Percentiles rank a stretch among this genome's conserved stretches.
phyloP scores from a whole-genome alignment of 2,888 invertebrate genomes.

The Parascotia fuliginaria region DNA sequence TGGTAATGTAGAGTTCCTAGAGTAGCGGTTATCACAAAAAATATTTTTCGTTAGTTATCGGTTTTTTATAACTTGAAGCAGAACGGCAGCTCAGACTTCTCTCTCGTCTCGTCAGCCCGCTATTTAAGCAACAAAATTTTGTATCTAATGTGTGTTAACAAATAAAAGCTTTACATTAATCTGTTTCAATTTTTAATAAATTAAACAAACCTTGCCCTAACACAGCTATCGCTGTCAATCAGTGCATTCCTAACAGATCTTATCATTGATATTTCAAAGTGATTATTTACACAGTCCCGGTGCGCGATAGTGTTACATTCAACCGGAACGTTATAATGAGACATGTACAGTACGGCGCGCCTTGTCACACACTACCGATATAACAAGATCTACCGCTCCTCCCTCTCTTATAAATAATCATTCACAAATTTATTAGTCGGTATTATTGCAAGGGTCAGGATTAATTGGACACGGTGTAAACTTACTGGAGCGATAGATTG shows the following conservation, averaged over 20 bases:
- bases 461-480: constrained; percentile 33
- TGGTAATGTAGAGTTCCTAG: too few species aligned
- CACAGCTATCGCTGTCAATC: constrained; percentile 41
- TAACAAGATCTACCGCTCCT: constrained; percentile 34
- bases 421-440: neutral
- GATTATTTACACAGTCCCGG: constrained; percentile 55
- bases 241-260: constrained; percentile 34
- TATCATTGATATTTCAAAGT: constrained; percentile 47
- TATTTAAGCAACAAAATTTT: too few species aligned
- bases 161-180: too few species aligned
- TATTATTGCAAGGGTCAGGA: constrained; percentile 11
- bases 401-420: neutral
- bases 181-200: constrained; percentile 16
- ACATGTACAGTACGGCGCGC: constrained; percentile 54
- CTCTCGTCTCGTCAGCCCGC: too few species aligned
- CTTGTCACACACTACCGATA: constrained; percentile 47
- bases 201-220: constrained; percentile 20
- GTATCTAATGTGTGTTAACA: too few species aligned
- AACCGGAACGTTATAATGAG: constrained; percentile 68
- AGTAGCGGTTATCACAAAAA: too few species aligned
- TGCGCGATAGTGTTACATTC: constrained; percentile 54
- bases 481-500: constrained; percentile 40
- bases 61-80: too few species aligned
- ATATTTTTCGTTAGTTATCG: too few species aligned
- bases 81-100: too few species aligned